Conservation (phyloP, 2,797 vertebrate species). For the Sternarchorhynchus goeldii region DNA sequence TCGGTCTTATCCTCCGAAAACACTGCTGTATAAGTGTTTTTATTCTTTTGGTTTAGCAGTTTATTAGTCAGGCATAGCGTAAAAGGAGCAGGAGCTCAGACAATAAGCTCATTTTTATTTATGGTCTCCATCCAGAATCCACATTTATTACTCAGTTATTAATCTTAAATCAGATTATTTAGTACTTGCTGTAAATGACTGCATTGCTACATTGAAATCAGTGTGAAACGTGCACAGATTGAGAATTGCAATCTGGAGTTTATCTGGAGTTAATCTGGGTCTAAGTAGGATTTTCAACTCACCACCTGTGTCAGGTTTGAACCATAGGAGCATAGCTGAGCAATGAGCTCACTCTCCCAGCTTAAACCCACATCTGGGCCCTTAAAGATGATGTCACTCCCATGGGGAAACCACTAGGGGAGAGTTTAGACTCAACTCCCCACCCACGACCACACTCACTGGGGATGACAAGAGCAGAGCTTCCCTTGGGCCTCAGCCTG, state of each 20-base stretch:
- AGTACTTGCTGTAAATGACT: too few relatives aligned
- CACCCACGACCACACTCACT: conserved; percentile 35
- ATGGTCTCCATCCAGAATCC: too few relatives aligned
- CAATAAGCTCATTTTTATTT: too few relatives aligned
- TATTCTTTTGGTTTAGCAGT: too few relatives aligned
- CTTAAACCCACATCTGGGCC: neutral
- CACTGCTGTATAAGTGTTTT: neutral
- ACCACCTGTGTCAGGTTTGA: conserved; percentile 3
- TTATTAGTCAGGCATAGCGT: too few relatives aligned
- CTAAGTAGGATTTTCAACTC: conserved; percentile 8
- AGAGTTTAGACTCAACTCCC: conserved; percentile 35
- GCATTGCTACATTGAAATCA: too few relatives aligned
- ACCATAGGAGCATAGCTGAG: conserved; percentile 1
- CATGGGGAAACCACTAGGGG: conserved; percentile 43
- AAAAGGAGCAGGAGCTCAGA: too few relatives aligned
- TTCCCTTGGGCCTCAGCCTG: conserved; percentile 20
- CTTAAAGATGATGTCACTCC: conserved; percentile 40
- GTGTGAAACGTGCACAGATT: too few relatives aligned
- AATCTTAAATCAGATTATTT: too few relatives aligned
- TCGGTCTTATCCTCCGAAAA: neutral
- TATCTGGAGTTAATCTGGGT: neutral
- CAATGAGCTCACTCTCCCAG: conserved; percentile 12
- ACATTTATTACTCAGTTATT: too few relatives aligned
- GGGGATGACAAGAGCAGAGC: conserved; percentile 25
- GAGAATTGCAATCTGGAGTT: neutral